phyloP scores from a whole-genome alignment of 2,888 invertebrate species.

The Masnerella sp. region DNA sequence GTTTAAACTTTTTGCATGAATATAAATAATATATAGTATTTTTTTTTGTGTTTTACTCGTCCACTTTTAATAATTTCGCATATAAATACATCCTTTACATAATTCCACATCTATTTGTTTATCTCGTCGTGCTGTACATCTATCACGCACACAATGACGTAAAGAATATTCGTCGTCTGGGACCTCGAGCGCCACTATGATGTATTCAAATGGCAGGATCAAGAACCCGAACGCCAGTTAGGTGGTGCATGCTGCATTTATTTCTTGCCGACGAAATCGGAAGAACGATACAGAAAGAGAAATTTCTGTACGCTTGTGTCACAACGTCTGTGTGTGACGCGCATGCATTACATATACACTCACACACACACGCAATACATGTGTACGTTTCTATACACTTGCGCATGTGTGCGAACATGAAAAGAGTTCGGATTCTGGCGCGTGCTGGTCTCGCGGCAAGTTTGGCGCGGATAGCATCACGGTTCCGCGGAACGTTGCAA shows the following conservation, averaged over 20 bases:
- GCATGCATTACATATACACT: too few species aligned
- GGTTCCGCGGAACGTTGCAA: conserved; percentile 57
- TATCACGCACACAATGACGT: conserved; percentile 4
- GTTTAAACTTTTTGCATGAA: too few species aligned
- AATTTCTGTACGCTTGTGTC: conserved; percentile 1
- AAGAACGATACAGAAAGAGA: conserved; percentile 35
- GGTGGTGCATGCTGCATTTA: conserved; percentile 70
- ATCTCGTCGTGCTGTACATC: too few species aligned
- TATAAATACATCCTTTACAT: too few species aligned
- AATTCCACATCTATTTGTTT: too few species aligned
- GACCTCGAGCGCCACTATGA: conserved; percentile 51
- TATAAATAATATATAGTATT: too few species aligned
- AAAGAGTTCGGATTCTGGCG: conserved; percentile 68
- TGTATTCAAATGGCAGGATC: conserved; percentile 68
- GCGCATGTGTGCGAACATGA: too few species aligned
- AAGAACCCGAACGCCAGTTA: conserved; percentile 70
- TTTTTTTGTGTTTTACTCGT: too few species aligned
- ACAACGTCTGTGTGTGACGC: background rate
- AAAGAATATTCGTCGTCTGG: conserved; percentile 16
- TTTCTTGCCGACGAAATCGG: conserved; percentile 64
- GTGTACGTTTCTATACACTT: too few species aligned
- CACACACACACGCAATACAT: too few species aligned
- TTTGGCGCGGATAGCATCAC: conserved; percentile 57
- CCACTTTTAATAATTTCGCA: background rate
- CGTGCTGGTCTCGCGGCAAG: conserved; percentile 63